These are phyloP conservation scores for Bellardia pandia DNA, from an alignment of 2,888 invertebrate genomes.

Conservation along the genomic window DNA sequence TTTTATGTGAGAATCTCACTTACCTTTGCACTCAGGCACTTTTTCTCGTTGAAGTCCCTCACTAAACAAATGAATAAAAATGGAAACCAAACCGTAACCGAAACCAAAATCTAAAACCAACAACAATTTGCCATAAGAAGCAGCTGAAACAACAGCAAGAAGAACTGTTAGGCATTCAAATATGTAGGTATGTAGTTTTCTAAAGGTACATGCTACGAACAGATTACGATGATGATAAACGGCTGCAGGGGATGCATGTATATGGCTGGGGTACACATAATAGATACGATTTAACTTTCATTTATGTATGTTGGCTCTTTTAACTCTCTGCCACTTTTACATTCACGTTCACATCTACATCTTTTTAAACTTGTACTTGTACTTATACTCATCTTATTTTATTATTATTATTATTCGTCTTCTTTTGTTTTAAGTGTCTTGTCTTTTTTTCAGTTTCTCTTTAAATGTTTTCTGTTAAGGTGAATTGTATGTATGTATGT, in stretches of 20 bases:
- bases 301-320: conserved; percentile 51
- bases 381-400: neutral
- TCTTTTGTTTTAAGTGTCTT: conserved; percentile 43
- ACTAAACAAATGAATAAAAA: conserved; percentile 25
- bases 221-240: conserved; percentile 25
- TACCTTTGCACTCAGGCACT: conserved; percentile 58
- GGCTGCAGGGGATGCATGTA: conserved; percentile 28
- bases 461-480: conserved; percentile 14
- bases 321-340: neutral
- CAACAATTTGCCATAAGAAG: conserved; percentile 19
- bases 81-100: conserved; percentile 14
- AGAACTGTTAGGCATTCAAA: conserved; percentile 43
- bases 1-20: conserved; percentile 52
- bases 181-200: conserved; percentile 12
- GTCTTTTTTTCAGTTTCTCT: neutral
- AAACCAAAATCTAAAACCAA: conserved; percentile 42
- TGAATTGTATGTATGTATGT: neutral
- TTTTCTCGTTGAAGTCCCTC: conserved; percentile 36
- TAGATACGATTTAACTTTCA: conserved; percentile 63
- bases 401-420: conserved; percentile 1
- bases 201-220: conserved; percentile 6
- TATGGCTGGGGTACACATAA: conserved; percentile 38
- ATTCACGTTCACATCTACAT: neutral
- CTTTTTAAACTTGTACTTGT: neutral
- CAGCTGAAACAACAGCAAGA: neutral